phyloP scores from a whole-genome alignment of 2,888 invertebrate genomes.

The Helobdella robusta region DNA sequence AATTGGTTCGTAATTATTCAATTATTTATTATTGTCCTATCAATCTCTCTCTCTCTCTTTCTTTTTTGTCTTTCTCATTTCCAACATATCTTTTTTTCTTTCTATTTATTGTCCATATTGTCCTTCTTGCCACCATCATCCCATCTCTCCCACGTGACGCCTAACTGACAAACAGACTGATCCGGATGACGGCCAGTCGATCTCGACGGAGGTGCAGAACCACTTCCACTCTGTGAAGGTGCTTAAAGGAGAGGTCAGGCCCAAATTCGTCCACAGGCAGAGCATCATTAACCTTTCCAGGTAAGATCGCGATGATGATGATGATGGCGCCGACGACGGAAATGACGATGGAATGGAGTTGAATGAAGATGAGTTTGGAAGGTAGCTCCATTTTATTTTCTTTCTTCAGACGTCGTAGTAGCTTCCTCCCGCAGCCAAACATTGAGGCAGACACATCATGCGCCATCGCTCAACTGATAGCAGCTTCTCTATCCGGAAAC shows the following conservation, averaged over 20 bases:
- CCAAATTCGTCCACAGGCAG: constrained; percentile 32
- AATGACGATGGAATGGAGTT: too few species aligned
- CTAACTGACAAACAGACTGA: constrained; percentile 56
- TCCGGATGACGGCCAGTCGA: constrained; percentile 74
- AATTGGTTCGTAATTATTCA: too few species aligned
- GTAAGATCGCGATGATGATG: too few species aligned
- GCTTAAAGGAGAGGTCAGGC: constrained; percentile 60
- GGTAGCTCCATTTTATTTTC: not conserved
- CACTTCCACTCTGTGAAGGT: constrained; percentile 79
- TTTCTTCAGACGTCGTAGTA: not conserved
- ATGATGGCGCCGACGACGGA: too few species aligned
- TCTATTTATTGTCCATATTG: too few species aligned
- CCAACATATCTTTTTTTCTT: too few species aligned
- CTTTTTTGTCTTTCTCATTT: too few species aligned
- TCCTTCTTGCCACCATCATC: not conserved
- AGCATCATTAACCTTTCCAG: constrained; percentile 59
- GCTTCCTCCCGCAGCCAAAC: not conserved
- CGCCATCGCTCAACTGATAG: too few species aligned
- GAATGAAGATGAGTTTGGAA: too few species aligned
- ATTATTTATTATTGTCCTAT: too few species aligned
- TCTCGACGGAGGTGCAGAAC: constrained; percentile 75
- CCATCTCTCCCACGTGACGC: not conserved
- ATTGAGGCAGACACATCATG: not conserved
- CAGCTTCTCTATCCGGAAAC: too few species aligned
- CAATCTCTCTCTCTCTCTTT: too few species aligned